Conservation (phyloP, 1,140 invertebrate genomes). For the Drosophila pandora region DNA sequence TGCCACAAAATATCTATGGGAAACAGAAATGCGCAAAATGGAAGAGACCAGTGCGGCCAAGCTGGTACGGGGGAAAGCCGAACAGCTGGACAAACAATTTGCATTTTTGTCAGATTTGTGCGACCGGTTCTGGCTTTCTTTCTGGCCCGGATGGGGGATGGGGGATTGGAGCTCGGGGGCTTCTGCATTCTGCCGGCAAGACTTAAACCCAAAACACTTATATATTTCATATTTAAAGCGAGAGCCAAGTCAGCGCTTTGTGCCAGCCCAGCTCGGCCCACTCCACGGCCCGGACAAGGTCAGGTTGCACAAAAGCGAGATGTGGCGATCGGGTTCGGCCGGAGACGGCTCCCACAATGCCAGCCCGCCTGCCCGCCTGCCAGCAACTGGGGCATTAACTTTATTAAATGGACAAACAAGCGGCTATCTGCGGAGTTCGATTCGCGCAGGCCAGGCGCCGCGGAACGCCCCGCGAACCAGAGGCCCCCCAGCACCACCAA, state of each 20-base stretch:
- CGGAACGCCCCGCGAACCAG: conserved; percentile 42
- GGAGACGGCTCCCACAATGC: too few relatives aligned
- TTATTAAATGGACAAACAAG: neutral
- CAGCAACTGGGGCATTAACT: neutral
- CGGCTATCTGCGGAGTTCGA: conserved; percentile 28
- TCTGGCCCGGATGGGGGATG: too few relatives aligned
- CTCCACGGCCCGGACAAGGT: conserved; percentile 13
- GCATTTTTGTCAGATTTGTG: conserved; percentile 39
- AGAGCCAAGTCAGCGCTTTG: neutral
- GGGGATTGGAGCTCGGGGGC: neutral
- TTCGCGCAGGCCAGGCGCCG: conserved; percentile 33
- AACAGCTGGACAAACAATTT: conserved; percentile 63
- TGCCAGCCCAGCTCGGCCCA: neutral
- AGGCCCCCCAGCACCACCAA: conserved; percentile 10
- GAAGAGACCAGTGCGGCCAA: conserved; percentile 34
- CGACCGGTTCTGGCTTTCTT: neutral
- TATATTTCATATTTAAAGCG: too few relatives aligned
- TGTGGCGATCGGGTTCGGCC: too few relatives aligned
- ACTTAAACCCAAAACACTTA: too few relatives aligned
- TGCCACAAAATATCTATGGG: conserved; percentile 35
- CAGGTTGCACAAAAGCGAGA: conserved; percentile 17
- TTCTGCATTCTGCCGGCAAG: neutral
- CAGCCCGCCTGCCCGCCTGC: too few relatives aligned
- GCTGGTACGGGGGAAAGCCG: conserved; percentile 47
- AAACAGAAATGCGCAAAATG: conserved; percentile 20